A percentile compares a stretch with the other conserved stretches of the same genome.
Conservation (phyloP, 2,113 vertebrate species). For the Sakesphorus luctuosus region DNA sequence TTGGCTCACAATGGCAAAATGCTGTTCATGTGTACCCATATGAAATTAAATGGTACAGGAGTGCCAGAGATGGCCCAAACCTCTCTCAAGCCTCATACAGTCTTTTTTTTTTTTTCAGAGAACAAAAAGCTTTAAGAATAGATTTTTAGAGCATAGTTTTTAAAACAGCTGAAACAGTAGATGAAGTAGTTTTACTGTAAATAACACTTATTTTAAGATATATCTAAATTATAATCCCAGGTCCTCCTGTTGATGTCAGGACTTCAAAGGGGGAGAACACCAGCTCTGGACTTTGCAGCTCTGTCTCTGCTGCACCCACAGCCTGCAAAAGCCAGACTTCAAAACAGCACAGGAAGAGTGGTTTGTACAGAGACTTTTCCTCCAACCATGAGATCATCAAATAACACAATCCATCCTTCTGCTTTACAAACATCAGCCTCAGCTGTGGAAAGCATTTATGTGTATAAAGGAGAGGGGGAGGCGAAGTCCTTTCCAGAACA, state of each 20-base stretch:
- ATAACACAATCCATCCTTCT: not conserved
- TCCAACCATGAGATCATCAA: not conserved
- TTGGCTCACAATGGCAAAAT: not conserved
- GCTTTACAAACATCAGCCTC: not conserved
- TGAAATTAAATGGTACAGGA: not conserved
- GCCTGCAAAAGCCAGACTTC: not conserved
- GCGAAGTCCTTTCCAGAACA: not conserved
- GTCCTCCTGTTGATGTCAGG: not conserved
- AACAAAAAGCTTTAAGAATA: not conserved
- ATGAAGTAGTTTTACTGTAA: not conserved
- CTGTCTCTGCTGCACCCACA: not conserved
- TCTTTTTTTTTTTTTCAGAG: not conserved
- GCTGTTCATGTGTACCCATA: accelerated
- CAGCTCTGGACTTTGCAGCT: not conserved
- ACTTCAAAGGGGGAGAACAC: not conserved
- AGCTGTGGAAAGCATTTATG: not conserved
- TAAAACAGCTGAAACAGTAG: not conserved
- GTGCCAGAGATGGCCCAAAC: not conserved
- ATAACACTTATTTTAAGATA: not conserved
- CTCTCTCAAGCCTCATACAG: not conserved
- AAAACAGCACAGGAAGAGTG: not conserved
- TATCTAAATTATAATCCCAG: not conserved
- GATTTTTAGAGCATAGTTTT: not conserved
- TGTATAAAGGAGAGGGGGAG: not conserved
- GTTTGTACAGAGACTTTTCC: not conserved